Evolutionary conservation across 1,140 invertebrate species (phyloP).

Genomic region (Cataglyphis hispanica): DNA sequence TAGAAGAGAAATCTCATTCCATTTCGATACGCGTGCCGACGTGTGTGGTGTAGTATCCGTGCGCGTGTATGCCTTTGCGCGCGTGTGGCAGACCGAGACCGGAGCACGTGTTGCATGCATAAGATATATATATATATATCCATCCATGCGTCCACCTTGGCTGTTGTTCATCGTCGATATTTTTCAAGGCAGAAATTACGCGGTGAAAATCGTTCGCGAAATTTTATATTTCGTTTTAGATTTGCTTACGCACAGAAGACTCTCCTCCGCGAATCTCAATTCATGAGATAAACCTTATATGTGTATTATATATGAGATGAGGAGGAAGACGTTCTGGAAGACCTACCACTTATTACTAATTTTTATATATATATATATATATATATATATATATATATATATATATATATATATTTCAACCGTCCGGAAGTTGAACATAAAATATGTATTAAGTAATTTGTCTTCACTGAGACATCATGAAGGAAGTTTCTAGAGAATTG

Average conservation of each 20-base stretch:
- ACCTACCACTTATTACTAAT: background rate
- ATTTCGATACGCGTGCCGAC: constrained; percentile 83
- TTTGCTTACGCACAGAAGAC: background rate
- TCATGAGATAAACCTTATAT: background rate
- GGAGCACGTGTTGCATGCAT: constrained; percentile 17
- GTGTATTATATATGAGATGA: background rate
- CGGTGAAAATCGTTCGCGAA: constrained; percentile 22
- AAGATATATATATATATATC: constrained; percentile 36
- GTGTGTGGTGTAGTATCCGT: background rate
- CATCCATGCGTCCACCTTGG: constrained; percentile 49
- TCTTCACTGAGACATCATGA: background rate
- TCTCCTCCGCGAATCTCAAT: background rate
- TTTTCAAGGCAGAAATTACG: constrained; percentile 50
- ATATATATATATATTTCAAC: no score
- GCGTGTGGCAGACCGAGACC: background rate
- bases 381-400: no score
- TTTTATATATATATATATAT: no score
- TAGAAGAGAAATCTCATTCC: constrained; percentile 86
- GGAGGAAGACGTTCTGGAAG: background rate
- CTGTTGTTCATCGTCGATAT: constrained; percentile 33
- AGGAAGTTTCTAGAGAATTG: background rate
- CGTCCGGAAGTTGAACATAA: background rate
- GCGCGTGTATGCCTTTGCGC: background rate
- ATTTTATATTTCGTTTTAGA: background rate
- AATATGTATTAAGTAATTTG: constrained; percentile 13